Percentiles rank a stretch among this genome's conserved stretches.
These are phyloP conservation scores for Venustaconcha ellipsiformis DNA, from an alignment of 1,140 invertebrate genomes.

Conservation along the genomic window DNA sequence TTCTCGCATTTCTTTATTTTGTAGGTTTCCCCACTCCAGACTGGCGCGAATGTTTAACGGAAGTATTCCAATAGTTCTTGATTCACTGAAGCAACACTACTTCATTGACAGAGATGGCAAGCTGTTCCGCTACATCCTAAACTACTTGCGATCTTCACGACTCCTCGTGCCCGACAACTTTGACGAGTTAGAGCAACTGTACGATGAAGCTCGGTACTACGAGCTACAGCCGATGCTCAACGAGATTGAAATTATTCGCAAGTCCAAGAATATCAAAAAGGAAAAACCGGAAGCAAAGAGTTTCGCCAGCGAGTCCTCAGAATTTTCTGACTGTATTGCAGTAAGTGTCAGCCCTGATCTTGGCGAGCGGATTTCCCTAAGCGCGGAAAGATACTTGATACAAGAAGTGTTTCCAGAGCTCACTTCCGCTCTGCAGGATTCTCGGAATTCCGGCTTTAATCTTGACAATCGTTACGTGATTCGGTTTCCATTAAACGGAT, in stretches of 20 bases:
- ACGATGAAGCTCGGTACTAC: slow-evolving; percentile 93
- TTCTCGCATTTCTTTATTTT: slow-evolving; percentile 19
- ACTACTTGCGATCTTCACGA: slow-evolving; percentile 92
- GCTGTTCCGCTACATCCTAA: slow-evolving; percentile 96
- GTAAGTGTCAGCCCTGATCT: slow-evolving; percentile 90
- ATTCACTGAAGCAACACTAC: slow-evolving; percentile 97
- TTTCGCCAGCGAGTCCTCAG: background rate
- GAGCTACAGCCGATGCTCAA: slow-evolving; percentile 79
- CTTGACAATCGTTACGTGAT: slow-evolving; percentile 88
- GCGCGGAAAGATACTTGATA: slow-evolving; percentile 82
- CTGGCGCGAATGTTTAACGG: slow-evolving; percentile 95
- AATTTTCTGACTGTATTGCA: slow-evolving; percentile 80
- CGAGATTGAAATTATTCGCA: slow-evolving; percentile 80
- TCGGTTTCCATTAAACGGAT: slow-evolving; percentile 91
- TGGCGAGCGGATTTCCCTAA: slow-evolving; percentile 87
- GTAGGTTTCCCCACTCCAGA: slow-evolving; percentile 91
- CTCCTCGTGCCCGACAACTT: slow-evolving; percentile 90
- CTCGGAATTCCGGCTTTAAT: slow-evolving; percentile 84
- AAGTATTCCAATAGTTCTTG: slow-evolving; percentile 95
- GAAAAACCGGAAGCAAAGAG: slow-evolving; percentile 42
- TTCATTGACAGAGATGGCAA: slow-evolving; percentile 97
- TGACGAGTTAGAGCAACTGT: slow-evolving; percentile 86
- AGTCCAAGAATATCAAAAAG: slow-evolving; percentile 74
- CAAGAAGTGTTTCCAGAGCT: slow-evolving; percentile 89
- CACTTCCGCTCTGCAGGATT: slow-evolving; percentile 85